Conservation (phyloP, 2,113 vertebrate species). For the Callocephalon fimbriatum region DNA sequence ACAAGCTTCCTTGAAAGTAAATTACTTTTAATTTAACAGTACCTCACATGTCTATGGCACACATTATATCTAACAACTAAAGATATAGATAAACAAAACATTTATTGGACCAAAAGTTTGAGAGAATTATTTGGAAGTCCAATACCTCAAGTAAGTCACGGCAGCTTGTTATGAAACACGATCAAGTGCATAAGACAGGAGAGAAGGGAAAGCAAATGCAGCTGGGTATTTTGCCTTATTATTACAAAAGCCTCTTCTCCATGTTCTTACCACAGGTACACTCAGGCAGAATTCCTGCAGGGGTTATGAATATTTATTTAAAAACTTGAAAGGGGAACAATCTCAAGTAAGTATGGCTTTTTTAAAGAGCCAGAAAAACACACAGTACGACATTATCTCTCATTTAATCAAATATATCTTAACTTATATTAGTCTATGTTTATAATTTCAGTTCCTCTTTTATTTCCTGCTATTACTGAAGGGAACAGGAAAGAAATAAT, state of each 20-base stretch:
- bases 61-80: neutral
- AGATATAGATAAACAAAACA: neutral
- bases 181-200: neutral
- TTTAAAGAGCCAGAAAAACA: neutral
- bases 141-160: neutral
- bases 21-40: neutral
- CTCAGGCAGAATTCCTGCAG: neutral
- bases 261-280: neutral
- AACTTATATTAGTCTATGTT: neutral
- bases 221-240: slow-evolving; percentile 12
- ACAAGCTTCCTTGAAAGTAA: neutral
- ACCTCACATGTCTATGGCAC: neutral
- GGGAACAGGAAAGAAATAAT: neutral
- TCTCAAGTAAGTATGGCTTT: neutral
- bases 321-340: neutral
- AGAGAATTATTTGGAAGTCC: neutral
- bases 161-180: slow-evolving; percentile 15
- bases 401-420: neutral
- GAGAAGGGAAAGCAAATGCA: neutral
- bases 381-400: neutral
- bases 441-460: neutral
- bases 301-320: neutral
- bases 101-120: neutral
- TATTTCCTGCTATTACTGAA: neutral
- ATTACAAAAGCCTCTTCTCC: neutral